Evolutionary conservation across 2,888 invertebrate genomes (phyloP).

Genomic region (Parnassius orleans): DNA sequence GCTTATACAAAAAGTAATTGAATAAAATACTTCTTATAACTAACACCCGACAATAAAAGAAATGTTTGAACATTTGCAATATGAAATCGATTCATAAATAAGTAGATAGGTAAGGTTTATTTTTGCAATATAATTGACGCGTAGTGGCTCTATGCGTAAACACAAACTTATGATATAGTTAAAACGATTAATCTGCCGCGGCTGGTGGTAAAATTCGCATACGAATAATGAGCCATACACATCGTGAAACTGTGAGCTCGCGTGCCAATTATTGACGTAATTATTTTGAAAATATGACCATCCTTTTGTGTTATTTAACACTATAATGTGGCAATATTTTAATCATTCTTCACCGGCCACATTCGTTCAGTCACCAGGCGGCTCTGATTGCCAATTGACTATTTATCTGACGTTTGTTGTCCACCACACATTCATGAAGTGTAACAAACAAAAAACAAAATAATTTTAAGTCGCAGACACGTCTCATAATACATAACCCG

Average conservation of each 20-base stretch:
- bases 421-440: constrained; percentile 42
- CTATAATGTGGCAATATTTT: constrained; percentile 65
- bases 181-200: constrained; percentile 76
- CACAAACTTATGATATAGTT: constrained; percentile 75
- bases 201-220: constrained; percentile 75
- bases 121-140: constrained; percentile 75
- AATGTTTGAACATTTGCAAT: constrained; percentile 21
- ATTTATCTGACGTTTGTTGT: constrained; percentile 47
- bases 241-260: constrained; percentile 49
- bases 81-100: constrained; percentile 51
- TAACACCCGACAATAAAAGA: constrained; percentile 14
- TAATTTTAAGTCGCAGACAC: constrained; percentile 16
- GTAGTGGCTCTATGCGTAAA: constrained; percentile 53
- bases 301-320: constrained; percentile 72
- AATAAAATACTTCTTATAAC: constrained; percentile 2
- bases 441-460: constrained; percentile 29
- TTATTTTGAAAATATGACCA: constrained; percentile 77
- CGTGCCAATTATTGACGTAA: constrained; percentile 80
- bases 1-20: too few relatives aligned
- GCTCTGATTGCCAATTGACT: constrained; percentile 64
- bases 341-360: constrained; percentile 52
- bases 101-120: constrained; percentile 62
- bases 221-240: constrained; percentile 70
- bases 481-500: constrained; percentile 26
- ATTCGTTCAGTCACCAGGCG: constrained; percentile 54